Percentiles rank a stretch among this genome's conserved stretches.
Conservation (phyloP, 2,797 vertebrate genomes). For the Florisuga fusca region DNA sequence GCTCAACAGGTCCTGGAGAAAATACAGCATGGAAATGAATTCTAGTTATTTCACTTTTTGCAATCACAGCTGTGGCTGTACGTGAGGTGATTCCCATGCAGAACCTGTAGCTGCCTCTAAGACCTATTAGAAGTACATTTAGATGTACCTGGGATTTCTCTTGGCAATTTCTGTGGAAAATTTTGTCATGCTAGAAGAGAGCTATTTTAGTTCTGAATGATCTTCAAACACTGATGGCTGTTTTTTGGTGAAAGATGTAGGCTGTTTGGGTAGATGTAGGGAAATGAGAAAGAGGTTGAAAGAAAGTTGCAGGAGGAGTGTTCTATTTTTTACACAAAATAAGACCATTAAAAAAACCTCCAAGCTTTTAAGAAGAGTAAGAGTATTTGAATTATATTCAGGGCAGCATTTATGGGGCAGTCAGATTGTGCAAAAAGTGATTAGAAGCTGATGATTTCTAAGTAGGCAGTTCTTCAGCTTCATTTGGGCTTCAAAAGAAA, state of each 20-base stretch:
- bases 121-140: neutral
- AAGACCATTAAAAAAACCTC: neutral
- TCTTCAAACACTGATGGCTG: neutral
- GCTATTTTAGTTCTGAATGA: neutral
- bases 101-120: neutral
- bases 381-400: neutral
- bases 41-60: neutral
- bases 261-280: neutral
- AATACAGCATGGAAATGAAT: neutral
- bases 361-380: neutral
- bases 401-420: neutral
- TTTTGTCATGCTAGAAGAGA: neutral
- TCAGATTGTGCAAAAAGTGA: neutral
- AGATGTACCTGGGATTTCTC: neutral
- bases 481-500: conserved; percentile 3
- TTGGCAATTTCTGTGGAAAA: neutral
- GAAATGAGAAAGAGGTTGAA: neutral
- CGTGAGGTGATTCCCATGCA: neutral
- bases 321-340: neutral
- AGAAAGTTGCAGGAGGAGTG: neutral
- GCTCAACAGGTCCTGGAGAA: neutral
- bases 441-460: neutral
- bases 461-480: neutral
- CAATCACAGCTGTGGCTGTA: neutral
- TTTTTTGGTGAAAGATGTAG: neutral